Percentiles rank a stretch among this genome's conserved stretches.
These are phyloP conservation scores for Lagopus leucura DNA, from an alignment of 2,113 vertebrate species.

Conservation along the genomic window DNA sequence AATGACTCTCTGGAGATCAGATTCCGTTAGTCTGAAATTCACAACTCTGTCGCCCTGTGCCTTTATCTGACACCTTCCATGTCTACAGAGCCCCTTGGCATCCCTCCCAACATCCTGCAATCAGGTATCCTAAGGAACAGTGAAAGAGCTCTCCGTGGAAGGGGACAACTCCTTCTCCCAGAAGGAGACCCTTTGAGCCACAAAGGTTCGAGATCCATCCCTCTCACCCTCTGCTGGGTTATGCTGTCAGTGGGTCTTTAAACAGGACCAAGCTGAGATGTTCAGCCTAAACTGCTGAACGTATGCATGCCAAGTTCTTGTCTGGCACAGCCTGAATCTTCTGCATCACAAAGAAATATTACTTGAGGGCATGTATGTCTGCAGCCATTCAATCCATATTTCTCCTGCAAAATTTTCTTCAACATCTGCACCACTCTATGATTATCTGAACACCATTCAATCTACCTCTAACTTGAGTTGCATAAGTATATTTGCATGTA, in stretches of 20 bases:
- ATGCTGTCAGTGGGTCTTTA: neutral
- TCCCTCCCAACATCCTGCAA: neutral
- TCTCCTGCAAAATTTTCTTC: conserved; percentile 3
- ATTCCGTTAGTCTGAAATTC: neutral
- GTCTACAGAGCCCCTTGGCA: rapidly evolving
- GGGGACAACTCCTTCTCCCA: neutral
- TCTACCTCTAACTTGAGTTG: conserved; percentile 31
- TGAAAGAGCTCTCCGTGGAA: neutral
- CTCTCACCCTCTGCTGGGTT: neutral
- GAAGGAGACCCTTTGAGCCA: neutral
- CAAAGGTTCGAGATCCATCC: neutral
- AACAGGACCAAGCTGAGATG: neutral
- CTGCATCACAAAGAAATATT: rapidly evolving
- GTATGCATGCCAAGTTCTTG: rapidly evolving
- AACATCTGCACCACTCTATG: neutral
- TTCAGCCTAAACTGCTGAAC: neutral
- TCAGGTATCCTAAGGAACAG: neutral
- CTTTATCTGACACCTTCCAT: neutral
- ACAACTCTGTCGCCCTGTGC: neutral
- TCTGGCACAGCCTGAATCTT: neutral
- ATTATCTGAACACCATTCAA: conserved; percentile 32
- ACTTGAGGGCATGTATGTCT: neutral
- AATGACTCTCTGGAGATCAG: neutral
- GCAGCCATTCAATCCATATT: neutral
- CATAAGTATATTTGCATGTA: conserved; percentile 15